Evolutionary conservation across 35 echinoderm and acorn worm species (phyloP), one percentile per base, ranked within the genome.

Genomic region (Ptychodera flava): DNA sequence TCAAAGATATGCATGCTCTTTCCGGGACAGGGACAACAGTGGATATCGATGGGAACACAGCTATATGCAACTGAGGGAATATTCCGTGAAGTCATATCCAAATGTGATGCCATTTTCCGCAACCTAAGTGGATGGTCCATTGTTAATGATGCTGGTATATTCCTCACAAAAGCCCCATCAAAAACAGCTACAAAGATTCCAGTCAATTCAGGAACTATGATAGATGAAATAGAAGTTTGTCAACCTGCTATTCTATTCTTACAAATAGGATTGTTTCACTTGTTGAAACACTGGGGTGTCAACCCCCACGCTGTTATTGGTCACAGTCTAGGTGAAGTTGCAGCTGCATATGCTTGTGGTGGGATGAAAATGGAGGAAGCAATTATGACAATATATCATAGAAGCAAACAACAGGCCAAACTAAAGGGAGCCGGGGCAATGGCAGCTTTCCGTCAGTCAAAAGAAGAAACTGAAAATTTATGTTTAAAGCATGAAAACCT

Each of bases 1-100:
- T 92, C 89, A 16, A 97, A 94, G 85, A 82, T 97, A 31, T 97
- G 95, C 38, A 76, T 97, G 28, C 83, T 97, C 15, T 97, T 97
- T 85, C 95, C 95, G 33, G 95, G 95, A 30, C 95, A 97, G 83
- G 95, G 95, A 0, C 95, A 97, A 75, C 95, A 97, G 87, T 97
- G 93, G 87, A 76, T 35, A 35, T 53, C 91, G 77, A 97, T 97
- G 95, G 95, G 95, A 36, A 88, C 87, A 31, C 84, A 92, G 76
- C 82, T 97, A 33, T 97, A 92, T 80, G 29, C 87, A 78, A 85
- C 87, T 15, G 92, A 97, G 35, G 35, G 77, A 53, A 80, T 97
- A 16, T 93, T 97, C 85, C 79, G 79, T 37, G 76, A 90, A 10
- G 80, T 88, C 15, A 83, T 97, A 15, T 36, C 91, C 29, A 87